Evolutionary conservation across 2,113 vertebrate species (phyloP), one percentile per base, ranked within the genome.

Genomic region (Tupaia chinensis): DNA sequence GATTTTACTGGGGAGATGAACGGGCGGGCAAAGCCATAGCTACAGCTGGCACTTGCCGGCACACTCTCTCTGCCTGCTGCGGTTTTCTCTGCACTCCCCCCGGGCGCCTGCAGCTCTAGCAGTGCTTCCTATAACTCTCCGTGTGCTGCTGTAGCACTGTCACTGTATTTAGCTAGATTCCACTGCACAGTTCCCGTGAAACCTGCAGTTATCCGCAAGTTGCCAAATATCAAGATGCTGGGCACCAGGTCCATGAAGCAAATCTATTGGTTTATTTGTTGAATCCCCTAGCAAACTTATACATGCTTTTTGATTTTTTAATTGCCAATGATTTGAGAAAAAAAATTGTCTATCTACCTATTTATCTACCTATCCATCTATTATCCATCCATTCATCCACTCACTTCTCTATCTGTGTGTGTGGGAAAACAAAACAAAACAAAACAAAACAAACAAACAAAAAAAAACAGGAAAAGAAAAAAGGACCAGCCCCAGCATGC

Each of bases 241-340:
- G 32, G 56, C 16, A 5, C 27, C 87, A 54, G 60, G 15, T n/a
- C 63, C 70, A 68, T 17, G 25, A 25, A 10, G 4, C 23, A 13
- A 60, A 76, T 63, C 22, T 70, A 8, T n/a, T 77, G 84, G 10
- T 86, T 65, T 60, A 16, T 60, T 84, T 76, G 56, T n/a, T 53
- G 69, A 44, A 23, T 91, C n/a, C 27, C 53, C 15, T 96, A 81
- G 56, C 19, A 83, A 82, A 61, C 3, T 17, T 87, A 20, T 3
- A n/a, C 27, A 32, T 85, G 34, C 54, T 87, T 86, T 44, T 44
- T 44, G 3, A 63, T 65, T 73, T 68, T 27, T 92, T 93, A 77
- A 53, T 85, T 72, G 65, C 10, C 58, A 91, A 25, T 54, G 58
- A 80, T n/a, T 29, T 73, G n/a, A 87, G 68, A 78, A 69, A 79